Evolutionary conservation across 1,140 invertebrate genomes (phyloP), one percentile per base, ranked within the genome.

Genomic region (Drosophila funebris): DNA sequence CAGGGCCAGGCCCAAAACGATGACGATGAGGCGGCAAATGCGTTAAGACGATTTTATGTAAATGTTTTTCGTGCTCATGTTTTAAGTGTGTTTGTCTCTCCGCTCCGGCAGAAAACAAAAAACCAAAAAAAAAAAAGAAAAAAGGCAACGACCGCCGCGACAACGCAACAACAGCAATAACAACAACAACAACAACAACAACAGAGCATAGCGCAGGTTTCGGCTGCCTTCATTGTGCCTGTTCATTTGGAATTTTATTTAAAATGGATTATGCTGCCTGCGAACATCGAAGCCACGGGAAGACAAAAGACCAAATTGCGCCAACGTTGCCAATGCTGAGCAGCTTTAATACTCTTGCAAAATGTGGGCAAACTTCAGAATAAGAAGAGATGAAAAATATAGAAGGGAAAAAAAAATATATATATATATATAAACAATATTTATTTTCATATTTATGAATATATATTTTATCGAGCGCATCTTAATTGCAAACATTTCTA

Each of bases 11-110:
- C 50, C 66, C 39, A 48, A 18, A 48, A 43, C 33, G 72, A 31
- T 57, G 67, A 84, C 81, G 81, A 85, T 82, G 83, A 83, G 78
- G 83, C 84, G 72, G 78, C 79, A 87, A 87, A 87, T 87, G 87
- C 83, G 87, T 83, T 87, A 87, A 87, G 83, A 87, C 83, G 83
- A 87, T 87, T 87, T 87, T 87, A 87, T 87, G 83, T 87, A 88
- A 87, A 87, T 87, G 83, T 87, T 87, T 87, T 87, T 83, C 83
- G 76, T 87, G 83, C 83, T 87, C 83, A 87, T 87, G 83, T 88
- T 87, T 87, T 87, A 87, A 87, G 83, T 88, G 83, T 88, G 78
- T 88, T 88, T 85, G 66, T 81, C 48, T 50, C 73, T 70, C 66
- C 81, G 60, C 76, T 58, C 61, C 67, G 70, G 63, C 53, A 53